phyloP scores from a whole-genome alignment of 2,113 vertebrate species.

The Burhinus bistriatus region DNA sequence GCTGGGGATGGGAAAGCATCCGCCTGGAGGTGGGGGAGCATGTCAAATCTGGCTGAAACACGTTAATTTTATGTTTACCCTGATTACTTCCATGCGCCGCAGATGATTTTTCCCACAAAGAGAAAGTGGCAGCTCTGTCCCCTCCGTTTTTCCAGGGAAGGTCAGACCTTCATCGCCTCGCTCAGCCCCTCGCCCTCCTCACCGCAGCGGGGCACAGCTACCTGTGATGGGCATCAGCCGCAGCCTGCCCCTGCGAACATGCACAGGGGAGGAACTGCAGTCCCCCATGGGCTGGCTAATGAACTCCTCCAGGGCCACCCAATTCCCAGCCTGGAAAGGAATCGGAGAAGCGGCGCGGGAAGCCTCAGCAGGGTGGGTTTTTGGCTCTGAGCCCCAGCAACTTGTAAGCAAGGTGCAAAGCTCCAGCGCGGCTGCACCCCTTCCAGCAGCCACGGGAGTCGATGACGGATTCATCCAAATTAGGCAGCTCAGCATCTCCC shows the following conservation, averaged over 20 bases:
- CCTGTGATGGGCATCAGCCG: neutral
- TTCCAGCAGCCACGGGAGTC: neutral
- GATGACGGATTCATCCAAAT: neutral
- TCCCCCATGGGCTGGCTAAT: rapidly evolving
- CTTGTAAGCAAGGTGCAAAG: neutral
- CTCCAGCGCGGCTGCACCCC: rapidly evolving
- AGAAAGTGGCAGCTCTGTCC: neutral
- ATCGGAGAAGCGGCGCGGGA: rapidly evolving
- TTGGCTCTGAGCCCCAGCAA: rapidly evolving
- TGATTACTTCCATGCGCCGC: neutral
- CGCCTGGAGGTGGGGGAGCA: neutral
- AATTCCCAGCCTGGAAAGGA: rapidly evolving
- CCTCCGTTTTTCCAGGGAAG: neutral
- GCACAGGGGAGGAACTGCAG: rapidly evolving
- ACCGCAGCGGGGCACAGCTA: neutral
- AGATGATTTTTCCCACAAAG: neutral
- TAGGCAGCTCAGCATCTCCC: neutral
- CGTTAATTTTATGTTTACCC: neutral
- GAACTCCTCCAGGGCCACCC: neutral
- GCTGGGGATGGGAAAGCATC: neutral
- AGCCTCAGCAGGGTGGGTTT: neutral
- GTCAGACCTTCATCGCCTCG: neutral
- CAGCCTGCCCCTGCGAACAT: neutral
- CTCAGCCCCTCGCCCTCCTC: neutral
- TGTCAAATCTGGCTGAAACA: neutral